Conservation (phyloP, 2,888 invertebrate genomes). For the Eilema sororculum region DNA sequence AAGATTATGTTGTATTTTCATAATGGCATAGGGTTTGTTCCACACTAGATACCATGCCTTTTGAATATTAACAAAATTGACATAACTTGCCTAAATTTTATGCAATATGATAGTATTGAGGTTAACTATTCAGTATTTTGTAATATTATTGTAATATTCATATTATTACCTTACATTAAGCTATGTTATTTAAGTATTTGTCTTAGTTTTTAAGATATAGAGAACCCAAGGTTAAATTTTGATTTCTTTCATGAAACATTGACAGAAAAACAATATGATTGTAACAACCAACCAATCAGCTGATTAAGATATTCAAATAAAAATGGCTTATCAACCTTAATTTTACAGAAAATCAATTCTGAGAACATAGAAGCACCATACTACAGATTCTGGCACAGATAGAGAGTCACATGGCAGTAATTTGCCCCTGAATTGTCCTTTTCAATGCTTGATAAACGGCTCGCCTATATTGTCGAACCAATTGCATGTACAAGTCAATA, state of each 20-base stretch:
- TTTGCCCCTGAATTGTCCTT: slow-evolving; percentile 20
- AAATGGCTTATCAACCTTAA: background rate
- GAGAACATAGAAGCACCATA: background rate
- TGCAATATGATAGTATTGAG: background rate
- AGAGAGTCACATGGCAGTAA: background rate
- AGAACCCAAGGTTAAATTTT: background rate
- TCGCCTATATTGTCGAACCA: slow-evolving; percentile 23
- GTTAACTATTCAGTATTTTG: background rate
- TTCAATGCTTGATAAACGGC: slow-evolving; percentile 27
- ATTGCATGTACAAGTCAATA: slow-evolving; percentile 26
- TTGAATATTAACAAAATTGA: background rate
- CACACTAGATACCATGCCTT: no score
- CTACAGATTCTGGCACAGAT: background rate
- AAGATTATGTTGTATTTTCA: no score
- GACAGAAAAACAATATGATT: background rate
- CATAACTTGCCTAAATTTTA: background rate
- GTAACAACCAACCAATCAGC: slow-evolving; percentile 7
- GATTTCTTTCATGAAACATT: background rate
- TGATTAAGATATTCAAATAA: background rate
- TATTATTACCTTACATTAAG: background rate
- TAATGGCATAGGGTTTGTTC: no score
- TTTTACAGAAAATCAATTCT: background rate
- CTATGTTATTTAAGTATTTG: background rate
- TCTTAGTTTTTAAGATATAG: background rate
- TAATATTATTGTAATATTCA: background rate